Base-by-base conservation (phyloP, 2,888 invertebrate species). In the Oeneis ivallda region DNA sequence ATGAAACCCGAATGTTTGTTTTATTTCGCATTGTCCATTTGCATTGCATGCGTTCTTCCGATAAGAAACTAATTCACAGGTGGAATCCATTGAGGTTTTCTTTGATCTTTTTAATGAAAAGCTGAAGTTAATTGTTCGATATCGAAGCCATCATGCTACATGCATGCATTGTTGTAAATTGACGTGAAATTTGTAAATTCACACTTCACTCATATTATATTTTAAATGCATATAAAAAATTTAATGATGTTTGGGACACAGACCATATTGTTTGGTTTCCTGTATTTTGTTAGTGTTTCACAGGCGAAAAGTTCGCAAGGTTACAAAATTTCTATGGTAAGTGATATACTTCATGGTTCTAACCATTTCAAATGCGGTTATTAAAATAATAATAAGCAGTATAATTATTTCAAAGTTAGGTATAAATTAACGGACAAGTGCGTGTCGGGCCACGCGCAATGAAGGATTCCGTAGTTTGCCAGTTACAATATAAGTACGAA, bases 251-350 rank as follows among this genome's bases (percentile, higher is more conserved):
- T 58, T 39, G 34, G 15, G 11, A 41, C 37, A 15, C 13, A 34
- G 19, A 10, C 32, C 6, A 10, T 26, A 8, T 13, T 66, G 17
- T 13, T 63, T 53, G 17, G 32, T 32, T 39, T 56, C n/a, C 17
- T 43, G 1, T 52, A 45, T 65, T 62, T 13, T 7, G 15, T 64
- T 52, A 13, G 26, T 37, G 41, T 37, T 52, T 19, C 41, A 37
- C 10, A 50, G 32, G 62, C 56, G 34, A 50, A 41, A 37, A 41
- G 17, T 1, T 32, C 56, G 37, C 70, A 74, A 49, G 75, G 67
- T 67, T 84, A 82, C 70, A 82, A 79, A 71, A 80, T 87, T 71
- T 86, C 86, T 26, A 85, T 86, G 87, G 87, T 87, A 72, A 83
- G 86, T 79, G 52, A 26, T 49, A 50, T 45, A 50, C 53, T n/a